Base-by-base conservation (phyloP, 2,888 invertebrate species). In the Embidobia sp. region DNA sequence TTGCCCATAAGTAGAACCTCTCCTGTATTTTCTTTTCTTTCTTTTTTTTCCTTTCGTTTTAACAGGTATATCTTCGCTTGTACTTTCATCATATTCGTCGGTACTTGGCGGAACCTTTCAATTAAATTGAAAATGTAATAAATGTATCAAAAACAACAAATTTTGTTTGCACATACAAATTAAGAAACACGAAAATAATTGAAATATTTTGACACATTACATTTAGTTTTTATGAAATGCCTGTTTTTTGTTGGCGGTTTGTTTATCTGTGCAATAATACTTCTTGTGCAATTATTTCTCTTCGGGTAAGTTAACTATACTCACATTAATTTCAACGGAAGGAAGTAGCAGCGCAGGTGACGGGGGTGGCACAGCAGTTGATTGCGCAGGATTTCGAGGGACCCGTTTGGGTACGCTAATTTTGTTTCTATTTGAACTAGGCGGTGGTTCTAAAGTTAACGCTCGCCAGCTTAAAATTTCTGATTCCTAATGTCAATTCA, bases 391-490 rank as follows among this genome's bases (percentile, higher is more conserved):
- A 13, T 26, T 55, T 4, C 49, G 44, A 1, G 61, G 66, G 15
- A 46, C 57, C 31, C 81, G 82, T 73, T 81, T 85, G 8, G 75
- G 40, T 7, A 80, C 55, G 3, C 77, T 46, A 6, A 87, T 59
- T 49, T 84, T 85, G 6, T 42, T 80, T 64, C 82, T 85, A 0
- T 81, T 77, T 2, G 83, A 75, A 46, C 82, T 84, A 3, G 88
- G 87, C 11, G 85, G 84, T 18, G 84, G 85, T 69, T 88, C 88
- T 13, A 88, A 77, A 2, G 86, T 86, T 35, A 88, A 55, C 1
- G 88, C 87, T 22, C 86, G 87, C 89, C 89, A 89, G 69, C 87
- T 89, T 2, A 90, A 82, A 1, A 87, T 88, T 13, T 90, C 90
- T 19, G 76, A 84, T 46, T 87, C 87, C 86, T 88, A 31, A 22